phyloP scores from a whole-genome alignment of 2,797 vertebrate species.

The Natrix natrix region DNA sequence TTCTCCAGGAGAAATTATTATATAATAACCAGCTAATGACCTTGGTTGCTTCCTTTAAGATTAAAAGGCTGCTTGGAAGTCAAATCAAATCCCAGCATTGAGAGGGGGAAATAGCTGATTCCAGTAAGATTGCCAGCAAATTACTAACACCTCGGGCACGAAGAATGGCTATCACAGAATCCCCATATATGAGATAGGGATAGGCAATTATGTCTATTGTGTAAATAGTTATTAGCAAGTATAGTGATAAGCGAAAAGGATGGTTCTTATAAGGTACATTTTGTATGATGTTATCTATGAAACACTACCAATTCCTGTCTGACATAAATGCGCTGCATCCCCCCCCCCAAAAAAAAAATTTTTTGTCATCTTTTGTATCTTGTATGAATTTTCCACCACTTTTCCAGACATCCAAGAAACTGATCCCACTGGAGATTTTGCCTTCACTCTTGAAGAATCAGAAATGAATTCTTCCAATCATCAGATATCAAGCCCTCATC shows the following conservation, averaged over 20 bases:
- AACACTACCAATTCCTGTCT: not conserved
- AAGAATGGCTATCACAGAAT: not conserved
- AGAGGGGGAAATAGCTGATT: not conserved
- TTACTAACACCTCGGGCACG: not conserved
- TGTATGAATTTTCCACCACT: not conserved
- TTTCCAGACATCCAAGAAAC: not conserved
- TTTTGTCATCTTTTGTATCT: not conserved
- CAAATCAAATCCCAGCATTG: not conserved
- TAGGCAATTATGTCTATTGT: not conserved
- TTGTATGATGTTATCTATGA: not conserved
- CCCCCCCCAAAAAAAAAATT: not conserved
- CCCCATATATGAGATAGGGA: not conserved
- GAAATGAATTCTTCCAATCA: not conserved
- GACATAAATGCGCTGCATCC: not conserved
- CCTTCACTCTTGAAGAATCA: not conserved
- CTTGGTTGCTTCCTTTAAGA: not conserved
- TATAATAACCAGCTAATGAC: not conserved
- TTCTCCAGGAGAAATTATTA: not conserved
- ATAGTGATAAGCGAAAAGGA: not conserved
- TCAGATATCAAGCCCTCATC: not conserved
- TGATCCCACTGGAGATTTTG: not conserved
- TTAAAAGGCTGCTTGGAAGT: not conserved
- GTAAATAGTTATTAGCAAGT: not conserved
- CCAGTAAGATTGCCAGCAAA: not conserved
- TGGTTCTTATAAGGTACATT: not conserved